Evolutionary conservation across 2,888 invertebrate species (phyloP).

Genomic region (Monochamus alternatus): DNA sequence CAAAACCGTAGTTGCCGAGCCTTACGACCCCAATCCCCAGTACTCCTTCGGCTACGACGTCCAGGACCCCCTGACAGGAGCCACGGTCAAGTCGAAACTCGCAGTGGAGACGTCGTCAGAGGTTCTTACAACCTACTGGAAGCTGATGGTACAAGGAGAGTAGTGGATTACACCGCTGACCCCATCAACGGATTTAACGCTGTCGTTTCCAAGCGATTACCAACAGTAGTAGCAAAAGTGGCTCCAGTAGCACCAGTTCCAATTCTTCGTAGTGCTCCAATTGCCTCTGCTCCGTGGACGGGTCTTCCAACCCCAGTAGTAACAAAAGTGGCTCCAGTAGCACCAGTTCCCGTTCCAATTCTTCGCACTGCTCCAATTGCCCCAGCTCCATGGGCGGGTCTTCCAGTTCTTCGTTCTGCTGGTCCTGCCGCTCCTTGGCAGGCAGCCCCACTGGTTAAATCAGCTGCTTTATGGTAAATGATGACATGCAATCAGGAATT

Average conservation of each 20-base stretch:
- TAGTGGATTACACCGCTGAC: slow-evolving; percentile 75
- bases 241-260: slow-evolving; percentile 42
- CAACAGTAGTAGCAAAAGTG: slow-evolving; percentile 56
- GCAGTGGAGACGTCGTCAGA: slow-evolving; percentile 78
- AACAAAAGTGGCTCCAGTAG: slow-evolving; percentile 40
- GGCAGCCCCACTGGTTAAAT: slow-evolving; percentile 21
- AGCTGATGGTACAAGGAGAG: slow-evolving; percentile 74
- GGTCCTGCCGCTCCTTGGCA: neutral
- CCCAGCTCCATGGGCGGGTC: slow-evolving; percentile 24
- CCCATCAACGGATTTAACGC: slow-evolving; percentile 76
- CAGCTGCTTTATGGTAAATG: slow-evolving; percentile 39
- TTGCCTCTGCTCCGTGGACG: slow-evolving; percentile 35
- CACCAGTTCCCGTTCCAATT: slow-evolving; percentile 37
- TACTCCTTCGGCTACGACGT: slow-evolving; percentile 81
- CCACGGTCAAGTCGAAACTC: slow-evolving; percentile 72
- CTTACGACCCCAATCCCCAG: slow-evolving; percentile 78
- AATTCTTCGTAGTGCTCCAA: slow-evolving; percentile 24
- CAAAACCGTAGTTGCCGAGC: slow-evolving; percentile 67
- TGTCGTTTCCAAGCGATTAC: slow-evolving; percentile 65
- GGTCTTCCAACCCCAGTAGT: slow-evolving; percentile 55
- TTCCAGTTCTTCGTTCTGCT: slow-evolving; percentile 6
- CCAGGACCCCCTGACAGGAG: slow-evolving; percentile 78
- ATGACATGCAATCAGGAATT: neutral
- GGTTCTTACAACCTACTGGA: slow-evolving; percentile 73
- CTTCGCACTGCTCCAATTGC: slow-evolving; percentile 36